Evolutionary conservation across 2,888 invertebrate genomes (phyloP).

Genomic region (Chirona hameri): DNA sequence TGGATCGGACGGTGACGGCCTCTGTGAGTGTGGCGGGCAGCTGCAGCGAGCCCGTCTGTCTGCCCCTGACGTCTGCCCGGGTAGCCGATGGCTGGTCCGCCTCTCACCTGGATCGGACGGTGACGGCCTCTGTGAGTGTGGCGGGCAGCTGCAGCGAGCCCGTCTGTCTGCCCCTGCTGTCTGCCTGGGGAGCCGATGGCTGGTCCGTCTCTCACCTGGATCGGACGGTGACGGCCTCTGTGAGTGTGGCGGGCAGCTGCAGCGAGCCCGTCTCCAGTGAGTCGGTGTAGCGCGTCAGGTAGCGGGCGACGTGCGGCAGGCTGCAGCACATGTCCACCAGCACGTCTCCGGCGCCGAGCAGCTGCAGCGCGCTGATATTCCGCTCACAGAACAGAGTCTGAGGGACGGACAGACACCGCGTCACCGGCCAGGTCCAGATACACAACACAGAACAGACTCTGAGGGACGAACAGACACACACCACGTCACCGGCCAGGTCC

Average conservation of each 20-base stretch:
- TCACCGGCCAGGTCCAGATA: no score
- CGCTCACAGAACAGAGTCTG: conserved; percentile 39
- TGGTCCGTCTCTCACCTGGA: conserved; percentile 51
- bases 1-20: conserved; percentile 68
- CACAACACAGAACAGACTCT: no score
- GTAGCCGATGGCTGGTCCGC: no score
- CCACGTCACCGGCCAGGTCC: no score
- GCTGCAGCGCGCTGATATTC: conserved; percentile 56
- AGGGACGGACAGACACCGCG: background rate
- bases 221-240: conserved; percentile 69
- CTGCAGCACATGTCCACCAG: conserved; percentile 76
- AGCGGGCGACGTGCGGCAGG: conserved; percentile 64
- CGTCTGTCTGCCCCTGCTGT: conserved; percentile 48
- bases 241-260: conserved; percentile 63
- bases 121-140: conserved; percentile 68
- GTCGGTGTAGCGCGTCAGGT: conserved; percentile 60
- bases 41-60: conserved; percentile 60
- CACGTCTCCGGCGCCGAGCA: conserved; percentile 74
- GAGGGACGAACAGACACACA: no score
- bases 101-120: conserved; percentile 60
- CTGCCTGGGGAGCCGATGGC: background rate
- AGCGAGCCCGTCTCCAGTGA: conserved; percentile 63
- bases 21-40: conserved; percentile 66
- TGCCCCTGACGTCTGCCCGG: background rate
- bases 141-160: conserved; percentile 64